These are phyloP conservation scores for Pseudomyrmex cubaensis DNA, from an alignment of 1,140 invertebrate species.

Conservation along the genomic window DNA sequence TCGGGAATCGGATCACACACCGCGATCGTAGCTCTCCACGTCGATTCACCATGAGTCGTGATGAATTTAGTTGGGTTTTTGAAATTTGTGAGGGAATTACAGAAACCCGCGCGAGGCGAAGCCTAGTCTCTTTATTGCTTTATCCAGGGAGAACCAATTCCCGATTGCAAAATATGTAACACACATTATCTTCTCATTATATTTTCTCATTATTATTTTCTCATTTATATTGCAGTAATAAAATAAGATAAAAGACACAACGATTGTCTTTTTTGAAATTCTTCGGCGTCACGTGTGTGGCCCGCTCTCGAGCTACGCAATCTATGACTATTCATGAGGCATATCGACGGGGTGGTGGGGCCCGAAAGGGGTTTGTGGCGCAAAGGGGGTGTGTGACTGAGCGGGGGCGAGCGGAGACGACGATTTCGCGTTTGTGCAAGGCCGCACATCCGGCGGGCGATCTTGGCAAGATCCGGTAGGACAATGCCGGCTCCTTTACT, in stretches of 20 bases:
- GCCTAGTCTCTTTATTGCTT: neutral
- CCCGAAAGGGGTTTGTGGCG: slow-evolving; percentile 19
- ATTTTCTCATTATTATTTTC: too few relatives aligned
- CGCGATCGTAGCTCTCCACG: slow-evolving; percentile 17
- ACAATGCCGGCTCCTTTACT: slow-evolving; percentile 74
- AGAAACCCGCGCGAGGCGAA: neutral
- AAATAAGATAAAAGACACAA: too few relatives aligned
- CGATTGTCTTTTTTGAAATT: neutral
- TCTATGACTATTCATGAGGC: slow-evolving; percentile 70
- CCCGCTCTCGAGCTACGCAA: slow-evolving; percentile 12
- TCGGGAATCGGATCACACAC: neutral
- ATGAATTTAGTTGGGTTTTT: slow-evolving; percentile 6
- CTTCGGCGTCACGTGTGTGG: neutral
- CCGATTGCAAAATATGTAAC: neutral
- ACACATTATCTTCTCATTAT: neutral
- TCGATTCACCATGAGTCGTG: neutral
- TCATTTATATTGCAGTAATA: neutral
- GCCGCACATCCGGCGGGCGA: slow-evolving; percentile 70
- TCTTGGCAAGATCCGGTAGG: slow-evolving; percentile 70
- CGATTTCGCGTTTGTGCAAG: slow-evolving; percentile 65
- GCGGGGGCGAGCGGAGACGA: too few relatives aligned
- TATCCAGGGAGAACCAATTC: neutral
- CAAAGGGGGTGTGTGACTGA: neutral
- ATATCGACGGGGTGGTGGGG: slow-evolving; percentile 29
- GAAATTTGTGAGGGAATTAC: slow-evolving; percentile 5